Conservation (phyloP, 1,140 invertebrate species). For the Sinonovacula constricta region DNA sequence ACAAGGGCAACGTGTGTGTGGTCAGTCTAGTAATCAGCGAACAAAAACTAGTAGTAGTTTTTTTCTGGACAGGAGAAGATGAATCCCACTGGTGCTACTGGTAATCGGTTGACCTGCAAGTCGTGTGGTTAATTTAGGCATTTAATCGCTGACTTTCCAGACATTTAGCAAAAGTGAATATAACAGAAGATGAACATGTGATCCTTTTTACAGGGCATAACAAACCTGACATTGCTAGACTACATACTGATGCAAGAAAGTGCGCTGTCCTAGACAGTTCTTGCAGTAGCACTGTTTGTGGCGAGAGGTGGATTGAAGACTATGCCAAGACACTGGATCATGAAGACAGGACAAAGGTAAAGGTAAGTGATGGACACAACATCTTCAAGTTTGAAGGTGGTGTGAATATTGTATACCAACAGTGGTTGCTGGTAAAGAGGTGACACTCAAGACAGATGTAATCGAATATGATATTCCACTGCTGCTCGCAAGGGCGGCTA, state of each 20-base stretch:
- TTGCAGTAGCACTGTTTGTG: conserved; percentile 56
- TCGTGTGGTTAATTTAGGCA: conserved; percentile 59
- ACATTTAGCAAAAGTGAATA: conserved; percentile 47
- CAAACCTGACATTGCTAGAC: conserved; percentile 29
- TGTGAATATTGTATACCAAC: conserved; percentile 26
- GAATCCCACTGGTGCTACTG: conserved; percentile 44
- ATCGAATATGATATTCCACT: conserved; percentile 49
- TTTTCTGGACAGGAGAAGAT: conserved; percentile 17
- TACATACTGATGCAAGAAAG: conserved; percentile 48
- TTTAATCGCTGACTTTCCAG: conserved; percentile 54
- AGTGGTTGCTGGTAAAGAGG: conserved; percentile 34
- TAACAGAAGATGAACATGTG: conserved; percentile 41
- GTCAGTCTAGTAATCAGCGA: conserved; percentile 1
- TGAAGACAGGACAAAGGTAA: no score
- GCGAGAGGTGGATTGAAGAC: conserved; percentile 30
- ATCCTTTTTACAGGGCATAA: conserved; percentile 52
- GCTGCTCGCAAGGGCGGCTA: conserved; percentile 40
- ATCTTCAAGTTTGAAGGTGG: conserved; percentile 56
- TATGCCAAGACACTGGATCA: conserved; percentile 48
- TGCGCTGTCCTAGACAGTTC: no score
- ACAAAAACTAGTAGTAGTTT: background rate
- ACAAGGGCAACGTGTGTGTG: background rate
- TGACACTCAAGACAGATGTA: conserved; percentile 48
- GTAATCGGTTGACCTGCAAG: conserved; percentile 40
- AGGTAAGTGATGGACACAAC: no score